Evolutionary conservation across 2,888 invertebrate species (phyloP), one percentile per base, ranked within the genome.

Genomic region (Cheilosia urbana): DNA sequence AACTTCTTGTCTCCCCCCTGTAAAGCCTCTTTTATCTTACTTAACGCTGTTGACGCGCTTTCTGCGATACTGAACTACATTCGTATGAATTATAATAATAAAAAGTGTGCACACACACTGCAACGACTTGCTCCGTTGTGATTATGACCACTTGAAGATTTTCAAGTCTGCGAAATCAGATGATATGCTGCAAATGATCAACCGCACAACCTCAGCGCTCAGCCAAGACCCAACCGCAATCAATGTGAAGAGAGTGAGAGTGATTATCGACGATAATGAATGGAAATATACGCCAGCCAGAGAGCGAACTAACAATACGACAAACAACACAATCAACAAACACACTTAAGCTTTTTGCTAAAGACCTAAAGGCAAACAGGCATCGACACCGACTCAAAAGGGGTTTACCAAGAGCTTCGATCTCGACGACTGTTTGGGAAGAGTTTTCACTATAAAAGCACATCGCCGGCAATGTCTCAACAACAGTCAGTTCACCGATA

Each of bases 371-470:
- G 73, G 17, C 45, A 53, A 45, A 47, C 47, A 73, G 40, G 68
- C 45, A 82, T 3, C 17, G 17, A 17, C 7, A 2, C 7, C 9
- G 9, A 17, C 37, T 58, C 40, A 21, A 75, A 80, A 45, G 75
- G 84, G 84, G 80, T 75, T 84, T 84, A 80, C 65, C 84, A 84
- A 42, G 37, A 37, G 51, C 68, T 27, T 51, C n/a, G 24, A 51
- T 24, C 68, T 40, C 58, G 47, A 42, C 60, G 30, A 66, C 47
- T 49, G 53, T 73, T 73, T 19, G 57, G 63, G 47, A 84, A 79
- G 69, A 75, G 75, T 76, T 85, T 80, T 81, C 80, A 76, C 81
- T 87, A 87, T 87, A 87, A 82, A 87, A 87, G 87, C 81, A 4
- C 72, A 73, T 69, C 63, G 77, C 77, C 87, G 87, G 87, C 76